Base-by-base conservation (phyloP, 1,140 invertebrate species). In the Vanessa atalanta region DNA sequence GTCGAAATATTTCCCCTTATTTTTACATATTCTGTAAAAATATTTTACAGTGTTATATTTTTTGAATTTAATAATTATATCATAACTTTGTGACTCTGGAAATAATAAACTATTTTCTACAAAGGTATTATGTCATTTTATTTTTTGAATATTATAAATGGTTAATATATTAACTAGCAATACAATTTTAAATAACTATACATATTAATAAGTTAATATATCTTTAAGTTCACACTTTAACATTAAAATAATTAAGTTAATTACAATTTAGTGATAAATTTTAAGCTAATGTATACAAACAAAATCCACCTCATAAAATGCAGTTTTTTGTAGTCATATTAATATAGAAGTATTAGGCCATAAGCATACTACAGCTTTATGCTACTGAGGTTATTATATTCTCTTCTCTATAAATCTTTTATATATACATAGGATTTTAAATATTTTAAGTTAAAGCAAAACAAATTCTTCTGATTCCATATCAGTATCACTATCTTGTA, bases 391-490 rank as follows among this genome's bases (percentile, higher is more conserved):
- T 23, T 57, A 57, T 23, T 23, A 8, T 11, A 57, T n/a, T 53
- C 15, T 8, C 7, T 15, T 53, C 15, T 53, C 15, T 53, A 53
- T 53, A 53, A n/a, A 57, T 57, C 31, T 12, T 4, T 61, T 37
- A 14, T 37, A 61, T 61, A 61, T 37, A 61, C 13, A 16, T 16
- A 61, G 12, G 13, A 37, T 26, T 4, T 26, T 31, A 12, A 3
- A 26, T 26, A 60, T 61, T 60, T 31, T 61, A 71, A 75, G 16
- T 84, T 79, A 94, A 65, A 95, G 83, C 85, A 95, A 90, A 75
- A 95, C 95, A 93, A 96, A 97, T 83, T 96, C 95, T 84, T 97
- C 96, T 72, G 95, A 95, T 84, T 96, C 96, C 79, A 95, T 93
- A 78, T 95, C 94, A 75, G 93, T 93, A 87, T 95, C 95, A 86